Evolutionary conservation across 2,113 vertebrate genomes (phyloP).

Genomic region (Falcunculus frontatus): DNA sequence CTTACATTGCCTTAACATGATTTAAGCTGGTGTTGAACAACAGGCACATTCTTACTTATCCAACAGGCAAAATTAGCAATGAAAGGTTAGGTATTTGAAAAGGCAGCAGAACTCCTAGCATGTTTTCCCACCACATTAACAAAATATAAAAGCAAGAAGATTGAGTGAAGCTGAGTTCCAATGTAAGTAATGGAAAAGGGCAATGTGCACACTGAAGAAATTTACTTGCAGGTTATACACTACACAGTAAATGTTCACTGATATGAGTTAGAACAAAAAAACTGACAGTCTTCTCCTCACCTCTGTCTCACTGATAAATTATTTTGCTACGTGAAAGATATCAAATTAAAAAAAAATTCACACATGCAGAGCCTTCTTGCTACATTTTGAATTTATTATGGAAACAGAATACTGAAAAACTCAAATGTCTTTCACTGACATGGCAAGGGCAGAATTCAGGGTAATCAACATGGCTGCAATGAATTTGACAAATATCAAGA

Average conservation of each 20-base stretch:
- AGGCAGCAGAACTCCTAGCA: neutral
- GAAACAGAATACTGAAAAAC: neutral
- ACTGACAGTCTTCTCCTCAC: neutral
- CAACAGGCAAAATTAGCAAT: neutral
- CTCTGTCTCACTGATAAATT: neutral
- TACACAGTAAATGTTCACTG: neutral
- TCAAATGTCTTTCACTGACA: neutral
- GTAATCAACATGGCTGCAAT: neutral
- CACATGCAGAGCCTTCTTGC: too few relatives aligned
- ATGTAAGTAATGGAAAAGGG: neutral
- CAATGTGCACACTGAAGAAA: rapidly evolving
- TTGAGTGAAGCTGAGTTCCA: neutral
- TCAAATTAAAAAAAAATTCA: neutral
- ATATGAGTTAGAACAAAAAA: neutral
- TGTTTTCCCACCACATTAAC: neutral
- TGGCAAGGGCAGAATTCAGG: neutral
- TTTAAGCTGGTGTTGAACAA: neutral
- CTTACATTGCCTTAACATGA: neutral
- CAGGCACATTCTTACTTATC: neutral
- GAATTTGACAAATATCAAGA: neutral
- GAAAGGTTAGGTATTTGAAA: neutral
- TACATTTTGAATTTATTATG: neutral
- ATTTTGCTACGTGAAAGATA: neutral
- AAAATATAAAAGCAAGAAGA: neutral
- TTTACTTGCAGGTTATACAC: neutral